These are phyloP conservation scores for Hirundichthys speculiger DNA, from an alignment of 2,113 vertebrate species.

Conservation along the genomic window DNA sequence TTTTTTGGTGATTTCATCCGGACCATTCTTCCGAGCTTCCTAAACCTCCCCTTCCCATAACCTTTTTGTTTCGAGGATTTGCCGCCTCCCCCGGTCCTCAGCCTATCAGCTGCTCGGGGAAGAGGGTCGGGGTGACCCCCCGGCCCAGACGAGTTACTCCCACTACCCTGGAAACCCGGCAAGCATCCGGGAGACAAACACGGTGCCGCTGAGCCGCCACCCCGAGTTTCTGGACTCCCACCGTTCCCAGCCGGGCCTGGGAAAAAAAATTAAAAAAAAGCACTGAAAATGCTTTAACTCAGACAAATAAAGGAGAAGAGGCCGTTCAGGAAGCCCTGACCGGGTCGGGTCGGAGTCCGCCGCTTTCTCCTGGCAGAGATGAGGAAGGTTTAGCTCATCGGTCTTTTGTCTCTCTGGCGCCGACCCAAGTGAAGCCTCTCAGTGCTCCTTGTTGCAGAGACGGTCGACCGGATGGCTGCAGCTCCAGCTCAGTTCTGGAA, in stretches of 20 bases:
- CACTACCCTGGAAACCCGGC: conserved; percentile 74
- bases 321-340: conserved; percentile 34
- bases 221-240: conserved; percentile 60
- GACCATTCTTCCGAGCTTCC: conserved; percentile 42
- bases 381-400: conserved; percentile 27
- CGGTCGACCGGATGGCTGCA: too few relatives aligned
- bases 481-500: too few relatives aligned
- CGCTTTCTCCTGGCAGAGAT: conserved; percentile 15
- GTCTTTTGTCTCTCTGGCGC: conserved; percentile 3
- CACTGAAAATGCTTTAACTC: conserved; percentile 39
- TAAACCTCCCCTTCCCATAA: conserved; percentile 68
- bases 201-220: conserved; percentile 50
- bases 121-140: conserved; percentile 70
- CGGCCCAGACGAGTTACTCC: conserved; percentile 62
- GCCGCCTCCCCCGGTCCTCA: conserved; percentile 48
- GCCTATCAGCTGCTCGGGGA: conserved; percentile 71
- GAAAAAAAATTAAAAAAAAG: conserved; percentile 69
- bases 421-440: neutral
- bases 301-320: conserved; percentile 46
- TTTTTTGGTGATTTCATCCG: conserved; percentile 35
- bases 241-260: conserved; percentile 62
- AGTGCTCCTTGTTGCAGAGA: too few relatives aligned
- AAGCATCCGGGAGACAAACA: conserved; percentile 76
- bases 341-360: too few relatives aligned
- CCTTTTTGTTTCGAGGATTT: conserved; percentile 53